Conservation (phyloP, 1,140 invertebrate species). For the Periplaneta americana region DNA sequence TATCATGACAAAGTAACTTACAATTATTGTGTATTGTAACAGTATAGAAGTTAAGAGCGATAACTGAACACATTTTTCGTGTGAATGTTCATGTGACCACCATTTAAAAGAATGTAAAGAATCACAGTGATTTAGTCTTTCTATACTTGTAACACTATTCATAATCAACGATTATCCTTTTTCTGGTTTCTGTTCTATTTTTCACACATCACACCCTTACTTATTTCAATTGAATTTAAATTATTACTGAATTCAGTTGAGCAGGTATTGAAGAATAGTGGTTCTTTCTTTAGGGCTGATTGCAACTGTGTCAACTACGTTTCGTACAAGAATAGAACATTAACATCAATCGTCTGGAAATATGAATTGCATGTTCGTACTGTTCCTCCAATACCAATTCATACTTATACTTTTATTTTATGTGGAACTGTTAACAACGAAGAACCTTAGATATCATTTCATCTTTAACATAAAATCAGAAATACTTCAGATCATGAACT, state of each 20-base stretch:
- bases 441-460: not conserved
- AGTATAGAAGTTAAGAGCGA: not conserved
- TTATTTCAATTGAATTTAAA: no score
- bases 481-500: not conserved
- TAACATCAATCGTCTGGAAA: not conserved
- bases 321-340: not conserved
- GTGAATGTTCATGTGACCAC: not conserved
- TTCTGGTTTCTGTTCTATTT: no score
- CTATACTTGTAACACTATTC: not conserved
- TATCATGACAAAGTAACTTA: not conserved
- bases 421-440: no score
- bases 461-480: not conserved
- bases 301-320: not conserved
- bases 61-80: not conserved
- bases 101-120: not conserved
- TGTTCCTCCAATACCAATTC: not conserved
- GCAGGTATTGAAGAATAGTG: no score
- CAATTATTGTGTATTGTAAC: not conserved
- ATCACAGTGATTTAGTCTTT: not conserved
- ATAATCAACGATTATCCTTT: no score
- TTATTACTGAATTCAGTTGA: no score
- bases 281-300: no score
- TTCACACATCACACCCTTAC: no score
- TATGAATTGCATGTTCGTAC: not conserved
- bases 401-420: not conserved